Percentiles rank a stretch among this genome's conserved stretches.
phyloP scores from a whole-genome alignment of 1,140 invertebrate species.

The Chironomus tepperi region DNA sequence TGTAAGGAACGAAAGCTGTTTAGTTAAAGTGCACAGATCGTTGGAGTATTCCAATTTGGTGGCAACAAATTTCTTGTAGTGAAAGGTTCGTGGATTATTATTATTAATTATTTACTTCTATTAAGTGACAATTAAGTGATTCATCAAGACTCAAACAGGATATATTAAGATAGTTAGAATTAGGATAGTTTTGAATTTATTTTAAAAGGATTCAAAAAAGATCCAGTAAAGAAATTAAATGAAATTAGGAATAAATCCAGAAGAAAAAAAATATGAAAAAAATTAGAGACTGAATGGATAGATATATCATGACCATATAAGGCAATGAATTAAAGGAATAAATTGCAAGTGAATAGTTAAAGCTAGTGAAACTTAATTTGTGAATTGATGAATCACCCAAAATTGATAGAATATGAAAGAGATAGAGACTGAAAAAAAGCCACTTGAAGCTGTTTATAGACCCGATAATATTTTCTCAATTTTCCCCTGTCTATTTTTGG shows the following conservation, averaged over 20 bases:
- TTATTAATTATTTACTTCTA: neutral
- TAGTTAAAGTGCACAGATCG: constrained; percentile 10
- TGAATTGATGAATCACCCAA: constrained; percentile 13
- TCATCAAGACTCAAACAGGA: neutral
- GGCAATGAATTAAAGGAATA: neutral
- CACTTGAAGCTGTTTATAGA: neutral
- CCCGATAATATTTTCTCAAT: neutral
- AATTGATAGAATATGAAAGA: constrained; percentile 4
- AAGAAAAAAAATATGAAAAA: neutral
- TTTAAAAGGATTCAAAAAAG: neutral
- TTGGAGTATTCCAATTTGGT: neutral
- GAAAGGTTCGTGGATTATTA: constrained; percentile 9
- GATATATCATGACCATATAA: neutral
- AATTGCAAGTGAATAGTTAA: neutral
- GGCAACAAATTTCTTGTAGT: constrained; percentile 18
- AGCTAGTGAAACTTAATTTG: neutral
- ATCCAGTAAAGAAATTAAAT: neutral
- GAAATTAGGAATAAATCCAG: neutral
- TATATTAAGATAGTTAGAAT: neutral
- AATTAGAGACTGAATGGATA: neutral
- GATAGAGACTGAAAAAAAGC: no score
- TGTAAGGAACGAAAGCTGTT: neutral
- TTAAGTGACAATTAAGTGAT: neutral
- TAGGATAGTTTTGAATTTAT: neutral
- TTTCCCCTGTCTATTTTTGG: neutral